A percentile compares a stretch with the other conserved stretches of the same genome.
phyloP scores from a whole-genome alignment of 2,113 vertebrate genomes.

The Bungarus multicinctus region DNA sequence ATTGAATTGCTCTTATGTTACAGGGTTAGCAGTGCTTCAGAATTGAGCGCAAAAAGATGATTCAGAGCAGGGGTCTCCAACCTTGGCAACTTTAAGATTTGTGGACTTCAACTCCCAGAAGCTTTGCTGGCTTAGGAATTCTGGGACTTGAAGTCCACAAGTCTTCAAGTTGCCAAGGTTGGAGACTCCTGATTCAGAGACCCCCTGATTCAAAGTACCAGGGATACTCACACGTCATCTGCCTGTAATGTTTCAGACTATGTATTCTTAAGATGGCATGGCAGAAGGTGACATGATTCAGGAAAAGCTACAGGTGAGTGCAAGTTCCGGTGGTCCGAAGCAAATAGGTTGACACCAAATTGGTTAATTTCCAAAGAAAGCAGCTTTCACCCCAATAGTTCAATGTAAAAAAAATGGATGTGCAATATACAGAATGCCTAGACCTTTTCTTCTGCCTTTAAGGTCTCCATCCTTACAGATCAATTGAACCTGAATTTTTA shows the following conservation, averaged over 20 bases:
- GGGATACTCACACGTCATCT: not conserved
- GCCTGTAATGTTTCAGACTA: not conserved
- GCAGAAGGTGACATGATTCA: not conserved
- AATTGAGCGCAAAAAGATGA: not conserved
- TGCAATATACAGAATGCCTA: not conserved
- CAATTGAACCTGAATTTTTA: not conserved
- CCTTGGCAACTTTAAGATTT: too few species aligned
- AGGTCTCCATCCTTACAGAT: not conserved
- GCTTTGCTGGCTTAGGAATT: too few species aligned
- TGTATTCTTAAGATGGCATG: not conserved
- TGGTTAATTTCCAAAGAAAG: not conserved
- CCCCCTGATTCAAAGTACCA: not conserved
- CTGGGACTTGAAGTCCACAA: too few species aligned
- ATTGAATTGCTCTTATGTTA: not conserved
- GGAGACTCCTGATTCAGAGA: too few species aligned
- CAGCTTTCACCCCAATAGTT: not conserved
- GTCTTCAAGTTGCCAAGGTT: too few species aligned
- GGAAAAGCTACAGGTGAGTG: not conserved
- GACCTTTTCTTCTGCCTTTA: not conserved
- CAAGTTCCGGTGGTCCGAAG: not conserved
- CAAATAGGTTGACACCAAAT: not conserved
- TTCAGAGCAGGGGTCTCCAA: not conserved
- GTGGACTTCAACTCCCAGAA: too few species aligned
- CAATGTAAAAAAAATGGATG: not conserved
- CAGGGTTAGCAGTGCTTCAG: not conserved